phyloP scores from a whole-genome alignment of 2,797 vertebrate genomes.

The Notolabrus celidotus region DNA sequence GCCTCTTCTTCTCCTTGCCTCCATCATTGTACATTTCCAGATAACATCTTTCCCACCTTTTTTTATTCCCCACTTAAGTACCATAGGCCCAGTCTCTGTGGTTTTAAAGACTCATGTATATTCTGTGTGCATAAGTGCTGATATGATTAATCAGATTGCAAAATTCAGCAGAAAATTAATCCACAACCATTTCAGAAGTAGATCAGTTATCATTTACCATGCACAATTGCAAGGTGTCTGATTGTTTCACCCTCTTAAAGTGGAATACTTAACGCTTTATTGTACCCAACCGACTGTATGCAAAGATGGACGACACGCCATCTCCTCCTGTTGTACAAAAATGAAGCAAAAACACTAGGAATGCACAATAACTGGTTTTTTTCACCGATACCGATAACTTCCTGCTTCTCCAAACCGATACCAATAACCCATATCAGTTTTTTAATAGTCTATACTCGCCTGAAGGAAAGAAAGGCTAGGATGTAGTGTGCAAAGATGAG shows the following conservation, averaged over 20 bases:
- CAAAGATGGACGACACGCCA: no score
- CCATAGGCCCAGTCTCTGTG: not conserved
- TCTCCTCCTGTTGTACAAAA: no score
- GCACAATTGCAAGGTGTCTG: not conserved
- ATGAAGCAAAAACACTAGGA: no score
- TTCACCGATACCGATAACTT: no score
- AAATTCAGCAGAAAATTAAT: constrained; percentile 20
- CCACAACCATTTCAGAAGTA: not conserved
- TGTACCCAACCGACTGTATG: not conserved
- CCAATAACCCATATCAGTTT: no score
- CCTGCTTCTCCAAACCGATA: no score
- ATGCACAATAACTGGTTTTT: no score
- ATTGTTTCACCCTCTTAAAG: not conserved
- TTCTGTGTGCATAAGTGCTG: not conserved
- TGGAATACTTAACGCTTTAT: not conserved
- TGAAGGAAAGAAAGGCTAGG: no score
- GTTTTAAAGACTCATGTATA: not conserved
- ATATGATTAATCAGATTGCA: not conserved
- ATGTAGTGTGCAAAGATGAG: no score
- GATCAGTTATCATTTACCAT: constrained; percentile 1
- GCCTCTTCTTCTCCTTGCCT: constrained; percentile 5
- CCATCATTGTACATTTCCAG: constrained; percentile 3
- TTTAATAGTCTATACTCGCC: no score
- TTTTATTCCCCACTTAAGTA: not conserved
- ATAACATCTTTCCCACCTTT: constrained; percentile 1